Percentiles rank a stretch among this genome's conserved stretches.
phyloP scores from a whole-genome alignment of 1,140 invertebrate species.

The Colletes gigas region DNA sequence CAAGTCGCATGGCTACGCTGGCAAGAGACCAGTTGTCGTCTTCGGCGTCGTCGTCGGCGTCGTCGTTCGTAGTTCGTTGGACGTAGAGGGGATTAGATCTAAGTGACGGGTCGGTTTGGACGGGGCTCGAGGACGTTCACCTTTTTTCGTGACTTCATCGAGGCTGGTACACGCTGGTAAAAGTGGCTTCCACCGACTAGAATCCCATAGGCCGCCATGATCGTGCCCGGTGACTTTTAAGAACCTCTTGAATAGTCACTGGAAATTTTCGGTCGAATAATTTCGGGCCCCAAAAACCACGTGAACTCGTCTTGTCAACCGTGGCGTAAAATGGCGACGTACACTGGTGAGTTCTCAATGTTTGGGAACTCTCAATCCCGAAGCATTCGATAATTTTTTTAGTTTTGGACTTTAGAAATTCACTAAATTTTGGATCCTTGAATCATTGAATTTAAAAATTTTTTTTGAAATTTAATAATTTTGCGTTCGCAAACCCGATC shows the following conservation, averaged over 20 bases:
- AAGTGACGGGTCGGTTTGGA: slow-evolving; percentile 73
- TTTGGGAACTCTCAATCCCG: too few relatives aligned
- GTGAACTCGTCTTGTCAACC: neutral
- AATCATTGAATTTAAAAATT: too few relatives aligned
- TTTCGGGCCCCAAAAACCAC: neutral
- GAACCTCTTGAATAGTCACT: too few relatives aligned
- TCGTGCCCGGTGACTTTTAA: neutral
- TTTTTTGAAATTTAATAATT: too few relatives aligned
- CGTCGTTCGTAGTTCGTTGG: slow-evolving; percentile 4
- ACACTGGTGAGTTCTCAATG: too few relatives aligned
- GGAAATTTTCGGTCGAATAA: neutral
- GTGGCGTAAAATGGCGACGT: neutral
- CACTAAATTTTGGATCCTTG: too few relatives aligned
- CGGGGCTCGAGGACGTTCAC: slow-evolving; percentile 78
- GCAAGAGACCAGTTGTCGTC: slow-evolving; percentile 45
- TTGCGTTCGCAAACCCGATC: too few relatives aligned
- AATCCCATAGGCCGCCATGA: slow-evolving; percentile 35
- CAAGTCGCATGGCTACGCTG: slow-evolving; percentile 44
- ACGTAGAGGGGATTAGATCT: slow-evolving; percentile 18
- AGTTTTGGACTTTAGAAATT: too few relatives aligned
- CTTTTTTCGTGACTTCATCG: slow-evolving; percentile 79
- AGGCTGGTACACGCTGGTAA: slow-evolving; percentile 64
- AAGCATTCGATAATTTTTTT: too few relatives aligned
- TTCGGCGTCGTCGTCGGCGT: slow-evolving; percentile 20
- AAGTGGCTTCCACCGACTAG: slow-evolving; percentile 55